These are phyloP conservation scores for Aplodontia rufa DNA, from an alignment of 2,113 vertebrate genomes.

Conservation along the genomic window DNA sequence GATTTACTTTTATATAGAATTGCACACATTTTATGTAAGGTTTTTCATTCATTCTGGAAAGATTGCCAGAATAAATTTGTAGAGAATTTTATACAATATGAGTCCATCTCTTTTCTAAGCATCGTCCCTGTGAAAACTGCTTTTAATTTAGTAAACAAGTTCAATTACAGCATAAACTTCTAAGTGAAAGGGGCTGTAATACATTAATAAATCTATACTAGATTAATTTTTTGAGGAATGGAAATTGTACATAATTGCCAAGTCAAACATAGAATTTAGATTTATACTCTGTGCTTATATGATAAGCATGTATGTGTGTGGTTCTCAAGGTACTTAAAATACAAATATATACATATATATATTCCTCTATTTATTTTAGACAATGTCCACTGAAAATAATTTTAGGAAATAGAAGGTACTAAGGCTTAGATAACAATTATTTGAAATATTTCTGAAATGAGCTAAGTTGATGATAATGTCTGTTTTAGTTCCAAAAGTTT, in stretches of 20 bases:
- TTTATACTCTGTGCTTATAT: not conserved
- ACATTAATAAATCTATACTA: conserved; percentile 50
- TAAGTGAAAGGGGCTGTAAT: not conserved
- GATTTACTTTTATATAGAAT: not conserved
- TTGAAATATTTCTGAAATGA: conserved; percentile 35
- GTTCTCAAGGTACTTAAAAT: not conserved
- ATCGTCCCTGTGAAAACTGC: conserved; percentile 53
- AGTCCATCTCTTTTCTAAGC: conserved; percentile 60
- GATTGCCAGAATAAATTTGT: not conserved
- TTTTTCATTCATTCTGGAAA: not conserved
- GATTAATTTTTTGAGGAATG: conserved; percentile 50
- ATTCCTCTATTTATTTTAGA: not conserved
- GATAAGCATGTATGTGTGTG: not conserved
- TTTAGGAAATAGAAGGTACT: not conserved
- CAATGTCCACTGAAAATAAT: not conserved
- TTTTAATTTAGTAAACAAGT: conserved; percentile 68
- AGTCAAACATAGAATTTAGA: not conserved
- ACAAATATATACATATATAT: too few species aligned
- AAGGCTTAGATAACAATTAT: not conserved
- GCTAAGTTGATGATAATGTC: not conserved
- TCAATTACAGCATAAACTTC: conserved; percentile 48
- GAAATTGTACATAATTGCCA: not conserved
- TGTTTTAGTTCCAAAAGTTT: not conserved
- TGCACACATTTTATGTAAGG: conserved; percentile 29
- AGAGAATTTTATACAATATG: conserved; percentile 15